A percentile compares a stretch with the other conserved stretches of the same genome.
Conservation (phyloP, 2,888 invertebrate genomes). For the Hymenopus coronatus region DNA sequence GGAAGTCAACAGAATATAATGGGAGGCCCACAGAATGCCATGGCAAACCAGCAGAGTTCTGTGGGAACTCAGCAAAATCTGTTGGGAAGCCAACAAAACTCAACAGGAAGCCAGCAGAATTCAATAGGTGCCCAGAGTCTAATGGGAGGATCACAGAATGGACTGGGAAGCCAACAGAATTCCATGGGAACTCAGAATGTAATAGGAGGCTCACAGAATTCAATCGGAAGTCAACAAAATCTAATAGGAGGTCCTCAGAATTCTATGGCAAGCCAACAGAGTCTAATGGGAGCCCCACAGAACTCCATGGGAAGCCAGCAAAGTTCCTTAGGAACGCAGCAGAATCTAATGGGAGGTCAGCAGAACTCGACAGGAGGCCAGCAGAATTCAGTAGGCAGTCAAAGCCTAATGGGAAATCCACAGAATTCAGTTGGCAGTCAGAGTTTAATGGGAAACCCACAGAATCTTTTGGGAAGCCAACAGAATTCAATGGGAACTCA, state of each 20-base stretch:
- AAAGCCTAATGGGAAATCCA: background rate
- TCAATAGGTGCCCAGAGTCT: background rate
- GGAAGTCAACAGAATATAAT: background rate
- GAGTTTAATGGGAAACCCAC: background rate
- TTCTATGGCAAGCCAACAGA: background rate
- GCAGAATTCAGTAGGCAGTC: slow-evolving; percentile 15
- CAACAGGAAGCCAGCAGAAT: background rate
- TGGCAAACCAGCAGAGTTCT: background rate
- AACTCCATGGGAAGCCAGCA: slow-evolving; percentile 3
- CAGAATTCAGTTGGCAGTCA: slow-evolving; percentile 4
- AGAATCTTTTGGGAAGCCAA: background rate
- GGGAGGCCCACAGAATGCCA: background rate
- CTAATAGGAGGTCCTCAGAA: background rate
- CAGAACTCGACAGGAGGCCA: background rate
- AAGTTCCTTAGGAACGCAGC: background rate
- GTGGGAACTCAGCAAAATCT: background rate
- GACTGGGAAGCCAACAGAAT: background rate
- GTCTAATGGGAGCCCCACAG: background rate
- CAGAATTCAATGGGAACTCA: slow-evolving; percentile 7
- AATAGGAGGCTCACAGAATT: background rate
- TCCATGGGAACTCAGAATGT: slow-evolving; percentile 4
- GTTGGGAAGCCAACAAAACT: background rate
- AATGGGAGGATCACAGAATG: background rate
- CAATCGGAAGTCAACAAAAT: background rate
- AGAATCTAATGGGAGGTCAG: background rate